Percentiles rank a stretch among this genome's conserved stretches.
Conservation (phyloP, 2,888 invertebrate species). For the Aphodius sticticus region DNA sequence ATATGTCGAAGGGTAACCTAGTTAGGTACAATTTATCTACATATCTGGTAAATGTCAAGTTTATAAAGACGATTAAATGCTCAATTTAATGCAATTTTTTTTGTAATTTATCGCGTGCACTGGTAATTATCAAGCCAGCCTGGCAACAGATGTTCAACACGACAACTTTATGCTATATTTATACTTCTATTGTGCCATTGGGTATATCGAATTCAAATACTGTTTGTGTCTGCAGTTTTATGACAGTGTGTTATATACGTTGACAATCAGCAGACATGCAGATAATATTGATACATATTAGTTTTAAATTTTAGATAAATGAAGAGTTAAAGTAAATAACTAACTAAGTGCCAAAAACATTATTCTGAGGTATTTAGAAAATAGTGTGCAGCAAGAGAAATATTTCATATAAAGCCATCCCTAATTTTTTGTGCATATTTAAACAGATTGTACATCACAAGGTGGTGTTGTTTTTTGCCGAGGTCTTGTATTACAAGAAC, state of each 20-base stretch:
- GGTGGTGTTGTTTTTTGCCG: too few species aligned
- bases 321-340: too few species aligned
- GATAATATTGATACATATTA: neutral
- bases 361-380: too few species aligned
- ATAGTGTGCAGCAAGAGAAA: too few species aligned
- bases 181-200: neutral
- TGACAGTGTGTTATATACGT: neutral
- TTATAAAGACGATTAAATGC: neutral
- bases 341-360: too few species aligned
- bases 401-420: too few species aligned
- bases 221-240: neutral
- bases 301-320: too few species aligned
- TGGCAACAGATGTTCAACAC: neutral
- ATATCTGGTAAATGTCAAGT: neutral
- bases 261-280: neutral
- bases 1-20: neutral
- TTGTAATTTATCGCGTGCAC: neutral
- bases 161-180: neutral
- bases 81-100: neutral
- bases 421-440: too few species aligned
- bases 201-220: neutral
- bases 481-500: too few species aligned
- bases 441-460: too few species aligned
- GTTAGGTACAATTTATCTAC: conserved; percentile 4
- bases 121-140: neutral